A percentile compares a stretch with the other conserved stretches of the same genome.
Evolutionary conservation across 2,888 invertebrate species (phyloP).

Genomic region (Pteria penguin): DNA sequence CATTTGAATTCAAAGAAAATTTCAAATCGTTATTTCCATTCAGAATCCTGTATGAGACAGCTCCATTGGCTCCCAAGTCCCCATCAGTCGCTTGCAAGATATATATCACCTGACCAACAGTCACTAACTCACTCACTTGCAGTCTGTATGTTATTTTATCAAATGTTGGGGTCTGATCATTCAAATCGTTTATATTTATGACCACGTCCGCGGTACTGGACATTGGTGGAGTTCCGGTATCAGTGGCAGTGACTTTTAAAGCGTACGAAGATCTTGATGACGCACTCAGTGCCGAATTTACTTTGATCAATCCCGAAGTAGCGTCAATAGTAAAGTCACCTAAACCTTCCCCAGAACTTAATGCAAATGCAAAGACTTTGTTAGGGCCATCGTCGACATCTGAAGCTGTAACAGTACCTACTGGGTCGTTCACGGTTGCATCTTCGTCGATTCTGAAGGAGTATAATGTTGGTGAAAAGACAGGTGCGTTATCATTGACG

Average conservation of each 20-base stretch:
- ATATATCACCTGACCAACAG: conserved; percentile 39
- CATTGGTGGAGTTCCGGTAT: conserved; percentile 69
- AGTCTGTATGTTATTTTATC: conserved; percentile 39
- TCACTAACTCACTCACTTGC: conserved; percentile 53
- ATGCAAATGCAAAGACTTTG: conserved; percentile 44
- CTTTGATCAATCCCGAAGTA: conserved; percentile 90
- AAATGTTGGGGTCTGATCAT: conserved; percentile 60
- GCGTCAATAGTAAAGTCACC: conserved; percentile 84
- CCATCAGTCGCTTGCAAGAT: conserved; percentile 60
- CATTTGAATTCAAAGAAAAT: conserved; percentile 53
- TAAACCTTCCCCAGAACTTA: conserved; percentile 39
- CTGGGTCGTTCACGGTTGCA: conserved; percentile 14
- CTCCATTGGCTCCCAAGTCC: conserved; percentile 62
- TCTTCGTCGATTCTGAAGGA: conserved; percentile 52
- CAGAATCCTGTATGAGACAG: conserved; percentile 57
- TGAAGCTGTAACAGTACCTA: conserved; percentile 51
- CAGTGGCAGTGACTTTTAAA: conserved; percentile 88
- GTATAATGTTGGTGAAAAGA: conserved; percentile 47
- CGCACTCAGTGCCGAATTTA: conserved; percentile 91
- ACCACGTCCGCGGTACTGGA: conserved; percentile 55
- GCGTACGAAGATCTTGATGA: conserved; percentile 90
- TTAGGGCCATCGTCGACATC: conserved; percentile 56
- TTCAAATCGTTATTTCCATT: conserved; percentile 54
- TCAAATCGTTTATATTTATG: conserved; percentile 56
- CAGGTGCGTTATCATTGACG: conserved; percentile 64